Evolutionary conservation across 2,113 vertebrate genomes (phyloP), one percentile per base, ranked within the genome.

Genomic region (Rhadina sibilatrix): DNA sequence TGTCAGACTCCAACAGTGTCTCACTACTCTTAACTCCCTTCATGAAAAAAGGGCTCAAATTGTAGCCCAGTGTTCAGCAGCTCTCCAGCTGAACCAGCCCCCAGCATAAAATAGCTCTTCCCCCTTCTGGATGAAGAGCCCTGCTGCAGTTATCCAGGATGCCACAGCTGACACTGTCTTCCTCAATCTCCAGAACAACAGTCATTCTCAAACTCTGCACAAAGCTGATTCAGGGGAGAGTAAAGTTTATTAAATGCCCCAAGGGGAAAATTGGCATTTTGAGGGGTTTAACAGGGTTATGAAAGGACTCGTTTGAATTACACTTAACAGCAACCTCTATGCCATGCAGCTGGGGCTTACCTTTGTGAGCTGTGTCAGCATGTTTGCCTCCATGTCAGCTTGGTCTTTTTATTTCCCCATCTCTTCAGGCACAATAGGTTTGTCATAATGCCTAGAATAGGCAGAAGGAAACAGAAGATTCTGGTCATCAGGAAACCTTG

Each of bases 401-500:
- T 38, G 50, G 42, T 84, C 46, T 83, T 60, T 84, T 76, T 75
- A 66, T 71, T 52, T 94, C 53, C 54, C 63, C 15, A 14, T 91
- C 84, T 93, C 54, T 69, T 96, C 74, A 54, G 49, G 65, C 61
- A 33, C 72, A 89, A 30, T 53, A 84, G 66, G 53, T 86, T 90
- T 93, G 56, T 92, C 68, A 35, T 63, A 88, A 89, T 93, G 88
- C 44, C 61, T 88, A 23, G 38, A 85, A 88, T 57, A 88, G 31
- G 33, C 33, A 82, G 52, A 70, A 86, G 59, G 46, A 75, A 68
- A 68, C 71, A 83, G 50, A 52, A 81, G 72, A 78, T 90, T 93
- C 81, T 95, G 82, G 63, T 93, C 37, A 38, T 74, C 61, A 68
- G 60, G 35, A 96, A 89, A 44, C 81, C 83, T 85, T 94, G 79